Conservation (phyloP, 2,797 vertebrate genomes). For the Prionace glauca region DNA sequence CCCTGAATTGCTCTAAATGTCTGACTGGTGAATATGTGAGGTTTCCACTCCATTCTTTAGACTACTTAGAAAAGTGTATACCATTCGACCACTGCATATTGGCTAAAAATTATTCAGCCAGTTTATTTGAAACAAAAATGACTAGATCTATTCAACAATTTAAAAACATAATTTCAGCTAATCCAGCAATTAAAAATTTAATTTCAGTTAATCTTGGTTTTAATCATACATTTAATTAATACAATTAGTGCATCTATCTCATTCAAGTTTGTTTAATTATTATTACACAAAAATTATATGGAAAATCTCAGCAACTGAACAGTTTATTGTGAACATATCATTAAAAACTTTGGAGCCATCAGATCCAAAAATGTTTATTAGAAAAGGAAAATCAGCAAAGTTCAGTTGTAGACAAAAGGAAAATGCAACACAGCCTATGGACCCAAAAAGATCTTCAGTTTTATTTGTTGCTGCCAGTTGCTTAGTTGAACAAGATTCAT, state of each 20-base stretch:
- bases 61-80: not conserved
- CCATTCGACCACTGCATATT: not conserved
- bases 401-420: not conserved
- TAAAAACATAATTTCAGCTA: slow-evolving; percentile 12
- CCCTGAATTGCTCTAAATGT: not conserved
- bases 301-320: not conserved
- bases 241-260: not conserved
- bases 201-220: not conserved
- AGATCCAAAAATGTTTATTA: not conserved
- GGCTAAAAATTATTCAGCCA: not conserved
- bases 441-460: not conserved
- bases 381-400: not conserved
- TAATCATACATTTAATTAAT: not conserved
- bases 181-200: slow-evolving; percentile 16
- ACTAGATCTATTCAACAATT: slow-evolving; percentile 7
- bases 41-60: not conserved
- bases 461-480: not conserved
- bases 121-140: slow-evolving; percentile 5
- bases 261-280: slow-evolving; percentile 9
- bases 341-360: not conserved
- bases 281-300: not conserved
- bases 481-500: not conserved
- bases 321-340: not conserved
- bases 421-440: not conserved
- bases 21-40: not conserved